Base-by-base conservation (phyloP, 2,113 vertebrate species). In the Sciurus niger region DNA sequence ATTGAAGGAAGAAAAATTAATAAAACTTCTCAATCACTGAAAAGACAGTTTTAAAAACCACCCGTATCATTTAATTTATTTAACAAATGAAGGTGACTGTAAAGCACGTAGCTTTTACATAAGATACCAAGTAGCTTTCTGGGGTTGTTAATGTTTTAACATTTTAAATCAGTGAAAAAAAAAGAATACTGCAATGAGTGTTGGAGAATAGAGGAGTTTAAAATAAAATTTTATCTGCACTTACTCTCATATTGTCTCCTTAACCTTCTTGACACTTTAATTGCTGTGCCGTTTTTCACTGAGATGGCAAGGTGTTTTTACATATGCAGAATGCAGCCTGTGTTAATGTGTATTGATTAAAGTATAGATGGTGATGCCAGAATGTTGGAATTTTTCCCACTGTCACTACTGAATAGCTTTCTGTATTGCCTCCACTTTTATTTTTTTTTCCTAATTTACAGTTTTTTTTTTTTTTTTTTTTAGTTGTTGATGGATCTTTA, bases 341-440 rank as follows among this genome's bases (percentile, higher is more conserved):
- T 84, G 58, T 77, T 93, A 97, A 96, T 96, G 92, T 70, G 25
- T 90, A 97, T 96, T 28, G 68, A 97, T 96, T 97, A 82, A 79
- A 67, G 32, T 43, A 72, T 79, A 93, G 84, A 82, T 53, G 18
- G 32, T 30, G 40, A 90, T 82, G 68, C 6, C 34, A 58, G 34
- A 9, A 70, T 84, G 58, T 43, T 94, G 55, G 78, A 74, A 82
- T 91, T 63, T 89, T 94, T 22, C 37, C 30, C 20, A 9, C 18
- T 84, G 68, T 72, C 40, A 12, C 8, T 86, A 55, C 8, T 77
- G 22, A 82, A 68, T 58, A 1, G 17, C 24, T 82, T 74, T 32
- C 6, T 58, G 20, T 58, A 24, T 58, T 20, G 6, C 20, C 55
- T 58, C 55, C 55, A 58, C 55, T 58, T 48, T 48, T 48, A 4